A percentile compares a stretch with the other conserved stretches of the same genome.
Conservation (phyloP, 23 tunicate genomes). For the Trididemnum miniatum region DNA sequence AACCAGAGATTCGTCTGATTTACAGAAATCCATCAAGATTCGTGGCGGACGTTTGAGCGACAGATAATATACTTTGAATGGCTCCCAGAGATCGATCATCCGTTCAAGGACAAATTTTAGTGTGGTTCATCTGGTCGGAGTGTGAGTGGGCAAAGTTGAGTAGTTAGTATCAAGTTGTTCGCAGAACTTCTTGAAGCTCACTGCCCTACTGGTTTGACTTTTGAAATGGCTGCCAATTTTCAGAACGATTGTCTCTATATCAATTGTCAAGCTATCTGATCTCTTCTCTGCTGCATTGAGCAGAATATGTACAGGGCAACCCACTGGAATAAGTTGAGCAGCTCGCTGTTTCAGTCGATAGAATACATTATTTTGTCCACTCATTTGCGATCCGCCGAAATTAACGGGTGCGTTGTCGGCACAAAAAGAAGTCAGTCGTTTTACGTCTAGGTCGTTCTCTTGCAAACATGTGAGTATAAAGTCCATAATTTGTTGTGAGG, state of each 20-base stretch:
- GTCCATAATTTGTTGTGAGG: constrained; percentile 36
- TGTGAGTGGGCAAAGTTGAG: not conserved
- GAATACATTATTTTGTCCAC: constrained; percentile 48
- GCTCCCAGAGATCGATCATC: constrained; percentile 13
- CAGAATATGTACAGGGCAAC: constrained; percentile 42
- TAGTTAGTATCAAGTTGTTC: not conserved
- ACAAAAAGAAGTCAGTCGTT: constrained; percentile 34
- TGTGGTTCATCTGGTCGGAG: not conserved
- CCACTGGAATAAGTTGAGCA: constrained; percentile 39
- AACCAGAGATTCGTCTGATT: not conserved
- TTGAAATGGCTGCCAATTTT: constrained; percentile 42
- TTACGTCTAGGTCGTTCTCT: constrained; percentile 22
- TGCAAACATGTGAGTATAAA: constrained; percentile 38
- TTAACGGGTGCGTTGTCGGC: constrained; percentile 61
- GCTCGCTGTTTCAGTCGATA: constrained; percentile 32
- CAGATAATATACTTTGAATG: not conserved
- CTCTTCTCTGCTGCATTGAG: constrained; percentile 43
- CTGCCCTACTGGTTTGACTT: constrained; percentile 38
- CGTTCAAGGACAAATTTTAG: not conserved
- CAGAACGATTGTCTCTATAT: constrained; percentile 47
- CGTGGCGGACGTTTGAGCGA: not conserved
- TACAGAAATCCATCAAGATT: too few species aligned
- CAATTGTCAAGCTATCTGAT: constrained; percentile 30
- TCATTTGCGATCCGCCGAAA: constrained; percentile 45
- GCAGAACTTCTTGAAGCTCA: constrained; percentile 43